These are phyloP conservation scores for Oikopleura vanhoeffeni DNA, from an alignment of 23 tunicate species.

Conservation along the genomic window DNA sequence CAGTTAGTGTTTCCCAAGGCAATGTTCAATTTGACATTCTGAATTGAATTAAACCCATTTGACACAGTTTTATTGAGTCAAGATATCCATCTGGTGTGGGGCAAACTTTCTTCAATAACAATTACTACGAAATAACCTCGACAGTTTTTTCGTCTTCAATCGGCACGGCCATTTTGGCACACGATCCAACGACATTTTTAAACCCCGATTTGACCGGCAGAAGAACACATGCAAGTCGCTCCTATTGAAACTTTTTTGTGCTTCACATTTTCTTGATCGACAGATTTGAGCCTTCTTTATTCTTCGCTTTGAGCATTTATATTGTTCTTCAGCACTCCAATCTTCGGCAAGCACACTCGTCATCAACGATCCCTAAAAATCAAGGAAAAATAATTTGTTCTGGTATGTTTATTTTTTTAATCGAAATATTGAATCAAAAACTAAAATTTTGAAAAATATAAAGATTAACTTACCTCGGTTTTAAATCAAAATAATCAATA, in stretches of 20 bases:
- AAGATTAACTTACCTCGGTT: no score
- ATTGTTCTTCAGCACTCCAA: background rate
- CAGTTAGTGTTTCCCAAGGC: background rate
- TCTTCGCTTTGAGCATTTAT: background rate
- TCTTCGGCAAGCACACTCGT: background rate
- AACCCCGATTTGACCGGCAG: background rate
- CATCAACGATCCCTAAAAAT: background rate
- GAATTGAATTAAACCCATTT: background rate
- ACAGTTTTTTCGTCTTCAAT: background rate
- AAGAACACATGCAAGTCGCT: slow-evolving; percentile 10
- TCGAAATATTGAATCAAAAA: no score
- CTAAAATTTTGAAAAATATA: no score
- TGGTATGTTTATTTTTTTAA: no score
- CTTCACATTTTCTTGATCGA: background rate
- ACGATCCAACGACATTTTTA: background rate
- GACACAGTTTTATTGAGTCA: background rate
- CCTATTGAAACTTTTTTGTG: background rate
- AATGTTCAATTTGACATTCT: background rate
- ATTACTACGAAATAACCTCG: background rate
- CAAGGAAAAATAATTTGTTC: no score
- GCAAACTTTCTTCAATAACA: background rate
- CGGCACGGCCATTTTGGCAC: background rate
- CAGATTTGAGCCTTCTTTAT: background rate
- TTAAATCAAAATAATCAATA: no score
- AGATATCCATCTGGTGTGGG: background rate